phyloP scores from a whole-genome alignment of 37 sponge, comb jelly and placozoan genomes.

The Hexactinellida sp. region DNA sequence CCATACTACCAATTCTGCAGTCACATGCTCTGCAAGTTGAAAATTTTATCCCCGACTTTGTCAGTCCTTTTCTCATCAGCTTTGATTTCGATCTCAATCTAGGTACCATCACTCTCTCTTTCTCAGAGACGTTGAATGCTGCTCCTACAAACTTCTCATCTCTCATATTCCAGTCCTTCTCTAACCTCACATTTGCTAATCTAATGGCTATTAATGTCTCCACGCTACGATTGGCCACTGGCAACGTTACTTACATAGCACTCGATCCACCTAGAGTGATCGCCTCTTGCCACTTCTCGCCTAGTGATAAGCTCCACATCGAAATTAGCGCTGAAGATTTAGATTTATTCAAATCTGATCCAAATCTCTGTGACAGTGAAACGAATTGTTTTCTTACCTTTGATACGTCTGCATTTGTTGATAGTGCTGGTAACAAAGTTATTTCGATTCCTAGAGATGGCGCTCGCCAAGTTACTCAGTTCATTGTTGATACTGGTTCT shows the following conservation, averaged over 20 bases:
- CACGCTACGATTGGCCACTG: not conserved
- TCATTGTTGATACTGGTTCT: conserved; percentile 25
- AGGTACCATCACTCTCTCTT: conserved; percentile 54
- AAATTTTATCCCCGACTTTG: conserved; percentile 41
- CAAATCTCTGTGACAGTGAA: not conserved
- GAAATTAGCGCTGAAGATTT: not conserved
- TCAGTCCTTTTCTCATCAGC: conserved; percentile 27
- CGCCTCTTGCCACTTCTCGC: not conserved
- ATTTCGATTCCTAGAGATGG: conserved; percentile 16
- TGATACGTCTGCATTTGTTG: conserved; percentile 28
- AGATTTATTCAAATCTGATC: not conserved
- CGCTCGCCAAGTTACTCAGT: not conserved
- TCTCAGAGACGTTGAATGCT: conserved; percentile 52
- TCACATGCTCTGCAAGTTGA: conserved; percentile 24
- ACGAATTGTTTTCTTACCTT: conserved; percentile 49
- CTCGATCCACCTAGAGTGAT: not conserved
- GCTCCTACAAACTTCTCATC: conserved; percentile 1
- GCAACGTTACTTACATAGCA: not conserved
- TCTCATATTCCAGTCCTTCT: not conserved
- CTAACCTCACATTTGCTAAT: not conserved
- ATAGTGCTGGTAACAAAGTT: conserved; percentile 44
- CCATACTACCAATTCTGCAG: conserved; percentile 28
- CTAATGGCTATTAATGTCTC: not conserved
- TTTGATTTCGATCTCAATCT: conserved; percentile 52
- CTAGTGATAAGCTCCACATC: not conserved